Evolutionary conservation across 2,113 vertebrate genomes (phyloP).

Genomic region (Corapipo altera): DNA sequence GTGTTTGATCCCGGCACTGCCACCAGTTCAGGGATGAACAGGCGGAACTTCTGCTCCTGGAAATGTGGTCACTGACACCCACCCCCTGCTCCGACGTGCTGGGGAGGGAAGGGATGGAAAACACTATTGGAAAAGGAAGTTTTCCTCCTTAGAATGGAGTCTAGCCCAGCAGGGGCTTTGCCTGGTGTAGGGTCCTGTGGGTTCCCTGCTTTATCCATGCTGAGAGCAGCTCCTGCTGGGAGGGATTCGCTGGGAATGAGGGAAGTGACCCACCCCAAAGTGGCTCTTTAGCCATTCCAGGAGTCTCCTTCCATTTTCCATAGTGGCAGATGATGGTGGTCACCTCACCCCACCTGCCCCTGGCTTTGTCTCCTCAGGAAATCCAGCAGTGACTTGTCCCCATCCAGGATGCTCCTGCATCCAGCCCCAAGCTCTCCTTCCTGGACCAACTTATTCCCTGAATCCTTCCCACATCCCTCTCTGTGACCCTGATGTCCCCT

Average conservation of each 20-base stretch:
- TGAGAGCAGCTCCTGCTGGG: neutral
- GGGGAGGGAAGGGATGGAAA: neutral
- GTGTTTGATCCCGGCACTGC: neutral
- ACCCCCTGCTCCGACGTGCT: neutral
- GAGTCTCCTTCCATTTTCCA: neutral
- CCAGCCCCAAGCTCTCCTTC: neutral
- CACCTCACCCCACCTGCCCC: neutral
- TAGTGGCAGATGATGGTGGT: rapidly evolving
- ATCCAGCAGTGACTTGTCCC: neutral
- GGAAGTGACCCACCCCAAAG: neutral
- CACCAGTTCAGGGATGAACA: neutral
- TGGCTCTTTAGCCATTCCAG: rapidly evolving
- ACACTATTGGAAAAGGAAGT: neutral
- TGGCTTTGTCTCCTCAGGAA: neutral
- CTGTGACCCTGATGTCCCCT: rapidly evolving
- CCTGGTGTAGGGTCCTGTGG: rapidly evolving
- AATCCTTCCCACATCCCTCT: rapidly evolving
- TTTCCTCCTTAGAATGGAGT: neutral
- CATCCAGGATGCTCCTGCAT: neutral
- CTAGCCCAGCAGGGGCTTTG: neutral
- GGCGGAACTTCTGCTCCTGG: neutral
- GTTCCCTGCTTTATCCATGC: neutral
- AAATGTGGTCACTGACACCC: neutral
- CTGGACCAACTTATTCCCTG: rapidly evolving
- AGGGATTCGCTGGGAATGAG: rapidly evolving